Conservation (phyloP, 2,888 invertebrate genomes). For the Zootermopsis nevadensis region DNA sequence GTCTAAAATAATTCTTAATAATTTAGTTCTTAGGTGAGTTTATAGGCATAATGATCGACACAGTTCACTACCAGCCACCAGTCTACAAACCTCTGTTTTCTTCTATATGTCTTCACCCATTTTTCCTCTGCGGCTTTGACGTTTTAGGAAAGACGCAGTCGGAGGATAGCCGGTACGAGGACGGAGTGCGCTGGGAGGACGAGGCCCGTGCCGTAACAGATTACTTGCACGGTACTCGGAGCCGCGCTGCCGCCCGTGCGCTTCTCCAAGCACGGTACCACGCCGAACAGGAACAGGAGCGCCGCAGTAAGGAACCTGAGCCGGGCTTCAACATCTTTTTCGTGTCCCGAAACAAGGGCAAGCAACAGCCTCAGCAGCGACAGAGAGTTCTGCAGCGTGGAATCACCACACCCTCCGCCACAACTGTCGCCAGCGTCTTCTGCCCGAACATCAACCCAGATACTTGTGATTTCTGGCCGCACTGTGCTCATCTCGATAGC, state of each 20-base stretch:
- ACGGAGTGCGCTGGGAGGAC: conserved; percentile 63
- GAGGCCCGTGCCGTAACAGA: conserved; percentile 68
- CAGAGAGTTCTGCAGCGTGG: conserved; percentile 63
- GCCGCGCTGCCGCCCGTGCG: conserved; percentile 67
- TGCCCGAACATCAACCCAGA: conserved; percentile 61
- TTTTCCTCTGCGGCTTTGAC: background rate
- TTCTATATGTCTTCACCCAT: background rate
- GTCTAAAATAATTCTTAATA: too few relatives aligned
- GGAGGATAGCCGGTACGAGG: conserved; percentile 63
- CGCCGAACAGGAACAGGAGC: conserved; percentile 41
- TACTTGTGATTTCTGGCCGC: conserved; percentile 74
- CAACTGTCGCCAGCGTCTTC: conserved; percentile 54
- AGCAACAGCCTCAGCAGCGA: conserved; percentile 56
- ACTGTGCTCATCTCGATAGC: conserved; percentile 65
- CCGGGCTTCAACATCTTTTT: conserved; percentile 54
- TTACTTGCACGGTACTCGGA: conserved; percentile 68
- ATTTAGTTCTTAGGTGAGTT: too few relatives aligned
- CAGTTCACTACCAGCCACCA: too few relatives aligned
- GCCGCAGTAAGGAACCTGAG: conserved; percentile 56
- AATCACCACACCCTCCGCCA: conserved; percentile 64
- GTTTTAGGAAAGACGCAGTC: conserved; percentile 61
- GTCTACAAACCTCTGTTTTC: too few relatives aligned
- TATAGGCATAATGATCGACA: too few relatives aligned
- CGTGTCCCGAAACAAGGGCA: conserved; percentile 54
- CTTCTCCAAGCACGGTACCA: conserved; percentile 63